Conservation (phyloP, 2,888 invertebrate species). For the Oscheius sp. region DNA sequence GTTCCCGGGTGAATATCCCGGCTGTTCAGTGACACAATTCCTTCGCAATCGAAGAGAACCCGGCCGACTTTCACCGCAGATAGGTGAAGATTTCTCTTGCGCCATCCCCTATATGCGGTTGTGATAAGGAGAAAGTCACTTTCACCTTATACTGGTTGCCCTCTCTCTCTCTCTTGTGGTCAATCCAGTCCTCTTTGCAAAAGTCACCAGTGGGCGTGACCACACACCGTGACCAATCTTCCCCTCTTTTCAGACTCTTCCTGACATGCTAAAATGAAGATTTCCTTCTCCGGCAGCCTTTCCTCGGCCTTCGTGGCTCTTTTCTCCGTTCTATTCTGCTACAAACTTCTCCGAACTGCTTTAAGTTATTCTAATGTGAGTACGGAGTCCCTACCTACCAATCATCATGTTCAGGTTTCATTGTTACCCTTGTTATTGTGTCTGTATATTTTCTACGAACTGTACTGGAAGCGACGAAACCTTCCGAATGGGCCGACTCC, state of each 20-base stretch:
- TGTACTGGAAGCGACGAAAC: constrained; percentile 61
- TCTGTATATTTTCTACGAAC: constrained; percentile 58
- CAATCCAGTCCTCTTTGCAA: background rate
- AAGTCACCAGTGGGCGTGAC: background rate
- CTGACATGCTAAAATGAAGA: background rate
- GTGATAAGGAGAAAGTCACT: constrained; percentile 31
- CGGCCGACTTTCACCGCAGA: constrained; percentile 33
- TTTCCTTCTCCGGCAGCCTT: background rate
- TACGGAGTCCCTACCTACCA: background rate
- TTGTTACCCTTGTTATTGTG: constrained; percentile 29
- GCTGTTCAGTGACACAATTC: constrained; percentile 35
- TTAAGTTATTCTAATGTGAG: constrained; percentile 23
- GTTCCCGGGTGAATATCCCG: background rate
- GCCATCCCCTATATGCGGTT: background rate
- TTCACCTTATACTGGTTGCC: background rate
- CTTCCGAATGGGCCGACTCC: constrained; percentile 67
- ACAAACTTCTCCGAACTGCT: constrained; percentile 23
- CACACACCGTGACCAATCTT: background rate
- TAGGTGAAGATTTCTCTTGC: constrained; percentile 25
- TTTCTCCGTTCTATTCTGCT: constrained; percentile 7
- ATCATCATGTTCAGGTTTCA: constrained; percentile 2
- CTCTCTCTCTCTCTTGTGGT: background rate
- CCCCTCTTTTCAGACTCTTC: background rate
- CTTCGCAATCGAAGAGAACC: constrained; percentile 23
- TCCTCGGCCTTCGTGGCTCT: background rate